These are phyloP conservation scores for Beroe forskalii DNA, from an alignment of 37 sponge, comb jelly and placozoan species.

Conservation along the genomic window DNA sequence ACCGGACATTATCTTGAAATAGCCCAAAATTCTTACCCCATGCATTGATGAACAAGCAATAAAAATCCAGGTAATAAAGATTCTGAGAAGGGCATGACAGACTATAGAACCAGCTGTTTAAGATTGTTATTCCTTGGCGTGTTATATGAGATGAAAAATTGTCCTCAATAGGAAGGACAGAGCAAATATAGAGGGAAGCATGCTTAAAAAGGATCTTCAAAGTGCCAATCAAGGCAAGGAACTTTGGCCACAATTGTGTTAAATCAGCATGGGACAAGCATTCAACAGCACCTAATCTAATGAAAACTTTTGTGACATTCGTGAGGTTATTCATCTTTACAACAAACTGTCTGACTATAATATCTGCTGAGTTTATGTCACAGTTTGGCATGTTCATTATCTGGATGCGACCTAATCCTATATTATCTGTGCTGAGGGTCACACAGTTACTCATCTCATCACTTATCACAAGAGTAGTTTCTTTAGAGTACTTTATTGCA, in stretches of 20 bases:
- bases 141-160: not conserved
- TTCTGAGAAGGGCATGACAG: not conserved
- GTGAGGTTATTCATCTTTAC: not conserved
- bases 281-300: not conserved
- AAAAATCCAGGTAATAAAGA: not conserved
- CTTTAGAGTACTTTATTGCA: not conserved
- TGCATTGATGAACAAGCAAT: not conserved
- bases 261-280: not conserved
- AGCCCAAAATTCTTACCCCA: not conserved
- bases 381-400: not conserved
- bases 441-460: not conserved
- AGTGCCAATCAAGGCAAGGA: not conserved
- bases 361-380: not conserved
- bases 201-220: not conserved
- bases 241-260: not conserved
- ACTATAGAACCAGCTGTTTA: not conserved
- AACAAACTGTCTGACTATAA: not conserved
- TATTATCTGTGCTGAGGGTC: not conserved
- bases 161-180: constrained; percentile 10
- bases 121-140: not conserved
- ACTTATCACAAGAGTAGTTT: constrained; percentile 6
- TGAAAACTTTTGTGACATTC: not conserved
- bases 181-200: not conserved
- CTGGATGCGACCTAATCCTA: not conserved
- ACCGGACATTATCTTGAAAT: not conserved